Base-by-base conservation (phyloP, 2,888 invertebrate genomes). In the Meganola albula region DNA sequence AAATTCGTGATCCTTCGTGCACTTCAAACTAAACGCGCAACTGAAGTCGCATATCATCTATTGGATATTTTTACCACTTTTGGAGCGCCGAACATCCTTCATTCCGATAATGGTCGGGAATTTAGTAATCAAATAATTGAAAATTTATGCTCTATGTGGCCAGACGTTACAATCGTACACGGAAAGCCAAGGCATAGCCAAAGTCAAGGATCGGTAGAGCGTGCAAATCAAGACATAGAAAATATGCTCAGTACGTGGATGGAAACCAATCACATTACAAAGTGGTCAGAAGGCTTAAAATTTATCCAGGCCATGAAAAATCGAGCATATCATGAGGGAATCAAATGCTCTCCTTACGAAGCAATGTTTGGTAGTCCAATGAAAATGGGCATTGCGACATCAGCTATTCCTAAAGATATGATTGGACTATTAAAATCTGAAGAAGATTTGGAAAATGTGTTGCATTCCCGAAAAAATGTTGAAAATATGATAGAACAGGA, bases 261-360 rank as follows among this genome's bases (percentile, higher is more conserved):
- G 59, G 38, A 48, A 20, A 51, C 53, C 22, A 65, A 70, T 25
- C 46, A 60, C 9, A 57, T 53, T 3, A 56, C 27, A 20, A 63
- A 66, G 35, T 79, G 74, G 77, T 62, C 59, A 13, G 24, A 73
- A 48, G 75, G 74, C 8, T 40, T 74, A 31, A 30, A 46, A 20
- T 75, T 72, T 47, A 49, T 74, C 11, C 74, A 75, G 43, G 52
- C 70, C 31, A 65, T 61, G 64, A 76, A 78, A 57, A 78, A 76
- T 40, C 45, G 50, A 46, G 61, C 63, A 10, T 43, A 51, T 44
- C 68, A 74, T 43, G 12, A 45, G 24, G 71, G 62, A 24, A 74
- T 75, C 26, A 60, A 56, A 14, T 44, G 49, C 33, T 53, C 47
- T 28, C 66, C 65, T 14, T 68, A 63, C 44, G 51, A 67, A 53